phyloP scores from a whole-genome alignment of 2,113 vertebrate species.

The Cercopithecus mona region DNA sequence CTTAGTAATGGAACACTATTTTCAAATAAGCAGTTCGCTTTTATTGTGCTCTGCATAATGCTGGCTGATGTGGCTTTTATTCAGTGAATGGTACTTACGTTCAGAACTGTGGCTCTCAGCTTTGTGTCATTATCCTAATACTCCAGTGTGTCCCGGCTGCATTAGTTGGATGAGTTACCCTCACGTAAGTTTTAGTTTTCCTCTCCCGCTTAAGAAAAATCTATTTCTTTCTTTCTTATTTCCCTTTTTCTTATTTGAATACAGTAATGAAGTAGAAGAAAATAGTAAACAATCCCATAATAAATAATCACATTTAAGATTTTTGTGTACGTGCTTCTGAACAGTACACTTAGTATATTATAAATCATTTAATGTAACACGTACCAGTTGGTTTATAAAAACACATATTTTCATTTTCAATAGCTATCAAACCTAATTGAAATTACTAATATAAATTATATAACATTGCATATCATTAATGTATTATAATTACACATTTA shows the following conservation, averaged over 20 bases:
- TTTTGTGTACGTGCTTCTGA: not conserved
- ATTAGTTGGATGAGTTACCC: not conserved
- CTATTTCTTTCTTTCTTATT: not conserved
- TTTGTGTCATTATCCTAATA: not conserved
- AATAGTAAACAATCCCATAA: not conserved
- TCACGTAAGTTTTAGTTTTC: not conserved
- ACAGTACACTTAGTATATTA: not conserved
- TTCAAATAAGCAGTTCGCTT: not conserved
- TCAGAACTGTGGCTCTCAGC: not conserved
- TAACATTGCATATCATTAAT: not conserved
- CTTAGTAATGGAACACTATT: not conserved
- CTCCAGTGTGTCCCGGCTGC: accelerated
- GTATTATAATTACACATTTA: not conserved
- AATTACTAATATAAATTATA: not conserved
- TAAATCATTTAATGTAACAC: not conserved
- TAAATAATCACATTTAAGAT: not conserved
- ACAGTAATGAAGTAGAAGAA: not conserved
- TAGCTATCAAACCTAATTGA: not conserved
- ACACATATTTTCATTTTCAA: not conserved
- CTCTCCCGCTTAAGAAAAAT: not conserved
- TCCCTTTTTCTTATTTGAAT: not conserved
- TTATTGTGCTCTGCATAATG: not conserved
- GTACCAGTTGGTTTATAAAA: not conserved
- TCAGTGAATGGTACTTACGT: not conserved
- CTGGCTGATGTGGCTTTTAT: not conserved